These are phyloP conservation scores for Drosophila lini DNA, from an alignment of 1,140 invertebrate genomes.

Conservation along the genomic window DNA sequence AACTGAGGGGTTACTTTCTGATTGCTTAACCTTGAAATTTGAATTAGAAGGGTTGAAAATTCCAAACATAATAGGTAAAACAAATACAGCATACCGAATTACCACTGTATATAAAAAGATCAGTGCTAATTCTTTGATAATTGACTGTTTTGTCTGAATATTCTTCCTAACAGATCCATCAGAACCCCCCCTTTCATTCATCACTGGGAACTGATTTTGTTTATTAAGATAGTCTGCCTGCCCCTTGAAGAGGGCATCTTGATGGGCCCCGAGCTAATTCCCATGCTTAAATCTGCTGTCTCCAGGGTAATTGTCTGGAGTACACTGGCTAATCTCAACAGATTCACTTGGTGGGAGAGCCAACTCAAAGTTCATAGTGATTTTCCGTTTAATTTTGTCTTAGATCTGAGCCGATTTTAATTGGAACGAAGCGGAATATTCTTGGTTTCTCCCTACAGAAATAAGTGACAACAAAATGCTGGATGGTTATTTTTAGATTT, in stretches of 20 bases:
- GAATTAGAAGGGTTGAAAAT: constrained; percentile 13
- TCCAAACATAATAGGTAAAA: background rate
- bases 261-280: constrained; percentile 17
- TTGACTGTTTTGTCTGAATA: constrained; percentile 12
- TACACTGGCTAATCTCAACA: constrained; percentile 28
- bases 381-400: background rate
- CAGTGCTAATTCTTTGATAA: constrained; percentile 13
- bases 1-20: background rate
- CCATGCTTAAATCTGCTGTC: constrained; percentile 31
- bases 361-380: constrained; percentile 4
- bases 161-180: background rate
- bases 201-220: constrained; percentile 18
- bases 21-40: constrained; percentile 1
- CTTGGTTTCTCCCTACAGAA: background rate
- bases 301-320: constrained; percentile 32
- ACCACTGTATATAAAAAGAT: background rate
- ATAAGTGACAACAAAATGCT: background rate
- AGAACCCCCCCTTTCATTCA: background rate
- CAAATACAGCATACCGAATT: background rate
- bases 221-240: background rate
- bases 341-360: constrained; percentile 12
- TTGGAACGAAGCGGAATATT: constrained; percentile 24
- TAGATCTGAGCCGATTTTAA: constrained; percentile 11
- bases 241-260: constrained; percentile 27
- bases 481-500: constrained; percentile 6